phyloP scores from a whole-genome alignment of 2,797 vertebrate genomes.

The Huso huso region DNA sequence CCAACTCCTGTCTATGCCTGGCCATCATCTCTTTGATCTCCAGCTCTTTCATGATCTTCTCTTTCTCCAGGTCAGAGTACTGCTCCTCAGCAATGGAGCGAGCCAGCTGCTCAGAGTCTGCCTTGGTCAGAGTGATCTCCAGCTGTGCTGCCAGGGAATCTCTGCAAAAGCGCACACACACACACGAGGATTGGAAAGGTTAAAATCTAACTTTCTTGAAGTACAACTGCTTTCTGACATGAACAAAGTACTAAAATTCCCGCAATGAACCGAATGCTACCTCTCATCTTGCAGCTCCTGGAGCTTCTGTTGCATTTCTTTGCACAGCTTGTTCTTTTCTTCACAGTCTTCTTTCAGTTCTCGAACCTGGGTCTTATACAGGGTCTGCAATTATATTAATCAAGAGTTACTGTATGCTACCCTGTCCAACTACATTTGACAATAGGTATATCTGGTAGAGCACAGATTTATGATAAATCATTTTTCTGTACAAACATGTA shows the following conservation, averaged over 20 bases:
- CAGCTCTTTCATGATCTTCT: slow-evolving; percentile 97
- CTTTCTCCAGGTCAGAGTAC: slow-evolving; percentile 89
- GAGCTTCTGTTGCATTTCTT: slow-evolving; percentile 75
- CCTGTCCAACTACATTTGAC: too few species aligned
- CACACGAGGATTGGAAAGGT: too few species aligned
- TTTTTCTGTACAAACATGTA: too few species aligned
- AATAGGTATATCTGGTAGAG: too few species aligned
- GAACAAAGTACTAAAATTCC: too few species aligned
- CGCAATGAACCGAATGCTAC: slow-evolving; percentile 39
- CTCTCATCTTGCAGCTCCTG: slow-evolving; percentile 84
- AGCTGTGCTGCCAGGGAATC: slow-evolving; percentile 82
- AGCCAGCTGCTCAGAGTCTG: slow-evolving; percentile 86
- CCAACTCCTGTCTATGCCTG: slow-evolving; percentile 82
- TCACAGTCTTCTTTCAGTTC: slow-evolving; percentile 89
- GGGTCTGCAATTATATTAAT: slow-evolving; percentile 56
- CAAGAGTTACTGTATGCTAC: too few species aligned
- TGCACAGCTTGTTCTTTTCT: slow-evolving; percentile 77
- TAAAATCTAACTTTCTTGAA: too few species aligned
- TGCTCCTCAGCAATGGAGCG: slow-evolving; percentile 93
- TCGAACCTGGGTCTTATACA: slow-evolving; percentile 92
- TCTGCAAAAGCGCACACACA: slow-evolving; percentile 44
- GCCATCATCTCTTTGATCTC: slow-evolving; percentile 96
- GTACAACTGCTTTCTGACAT: too few species aligned
- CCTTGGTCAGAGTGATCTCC: slow-evolving; percentile 85
- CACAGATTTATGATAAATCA: too few species aligned